These are phyloP conservation scores for Etheostoma cragini DNA, from an alignment of 2,113 vertebrate genomes.

Conservation along the genomic window DNA sequence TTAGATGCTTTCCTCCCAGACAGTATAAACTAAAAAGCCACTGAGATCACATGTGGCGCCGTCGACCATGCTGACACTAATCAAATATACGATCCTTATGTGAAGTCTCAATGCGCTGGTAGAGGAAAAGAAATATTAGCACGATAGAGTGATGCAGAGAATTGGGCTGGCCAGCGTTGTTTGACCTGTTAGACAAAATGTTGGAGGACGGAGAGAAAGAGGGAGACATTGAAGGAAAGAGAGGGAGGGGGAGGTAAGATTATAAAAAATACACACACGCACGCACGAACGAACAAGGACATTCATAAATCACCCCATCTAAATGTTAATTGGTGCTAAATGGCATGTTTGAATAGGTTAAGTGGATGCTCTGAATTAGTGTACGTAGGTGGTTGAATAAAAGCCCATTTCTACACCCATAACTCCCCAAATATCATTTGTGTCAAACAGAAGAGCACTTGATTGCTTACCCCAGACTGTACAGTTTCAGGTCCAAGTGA, in stretches of 20 bases:
- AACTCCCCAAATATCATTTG: constrained; percentile 69
- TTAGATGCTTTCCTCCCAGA: constrained; percentile 38
- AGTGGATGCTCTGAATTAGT: constrained; percentile 63
- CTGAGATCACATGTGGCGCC: constrained; percentile 62
- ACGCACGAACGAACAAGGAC: not conserved
- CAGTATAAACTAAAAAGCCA: constrained; percentile 54
- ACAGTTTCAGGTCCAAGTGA: constrained; percentile 27
- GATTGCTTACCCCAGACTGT: constrained; percentile 21
- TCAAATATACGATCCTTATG: constrained; percentile 67
- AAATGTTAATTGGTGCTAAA: constrained; percentile 75
- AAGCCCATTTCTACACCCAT: constrained; percentile 55
- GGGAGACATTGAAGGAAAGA: constrained; percentile 1
- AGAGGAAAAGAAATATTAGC: constrained; percentile 38
- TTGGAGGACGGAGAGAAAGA: constrained; percentile 26
- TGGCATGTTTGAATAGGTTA: constrained; percentile 72
- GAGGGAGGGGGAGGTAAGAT: constrained; percentile 2
- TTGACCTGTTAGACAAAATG: constrained; percentile 47
- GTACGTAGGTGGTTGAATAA: constrained; percentile 61
- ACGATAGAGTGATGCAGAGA: constrained; percentile 13
- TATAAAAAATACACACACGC: constrained; percentile 12
- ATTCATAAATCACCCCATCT: constrained; percentile 64
- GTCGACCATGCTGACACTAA: constrained; percentile 51
- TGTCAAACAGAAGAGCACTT: constrained; percentile 47
- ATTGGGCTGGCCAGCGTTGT: constrained; percentile 8
- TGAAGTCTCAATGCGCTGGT: constrained; percentile 56